A percentile compares a stretch with the other conserved stretches of the same genome.
Evolutionary conservation across 1,140 invertebrate species (phyloP).

Genomic region (Homarus americanus): DNA sequence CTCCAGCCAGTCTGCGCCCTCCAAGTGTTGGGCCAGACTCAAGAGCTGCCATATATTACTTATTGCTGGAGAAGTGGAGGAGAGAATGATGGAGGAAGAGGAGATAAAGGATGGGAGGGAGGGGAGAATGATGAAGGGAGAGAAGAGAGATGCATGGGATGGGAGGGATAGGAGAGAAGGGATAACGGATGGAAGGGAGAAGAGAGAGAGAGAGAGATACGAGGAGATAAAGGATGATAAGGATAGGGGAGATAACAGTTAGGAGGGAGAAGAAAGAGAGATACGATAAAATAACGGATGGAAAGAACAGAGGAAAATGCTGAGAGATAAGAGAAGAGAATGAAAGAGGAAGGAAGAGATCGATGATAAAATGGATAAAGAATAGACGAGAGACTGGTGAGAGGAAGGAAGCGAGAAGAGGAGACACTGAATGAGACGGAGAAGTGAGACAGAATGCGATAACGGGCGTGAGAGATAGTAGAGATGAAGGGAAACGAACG

Average conservation of each 20-base stretch:
- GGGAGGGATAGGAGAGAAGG: background rate
- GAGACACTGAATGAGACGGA: background rate
- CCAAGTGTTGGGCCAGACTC: conserved; percentile 22
- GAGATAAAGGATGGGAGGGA: background rate
- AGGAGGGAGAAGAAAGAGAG: too few relatives aligned
- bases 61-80: conserved; percentile 54
- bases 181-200: background rate
- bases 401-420: too few relatives aligned
- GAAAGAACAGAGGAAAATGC: background rate
- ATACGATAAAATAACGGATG: too few relatives aligned
- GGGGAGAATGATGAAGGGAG: conserved; percentile 5
- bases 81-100: background rate
- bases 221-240: background rate
- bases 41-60: conserved; percentile 58
- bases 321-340: background rate
- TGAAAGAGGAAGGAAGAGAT: too few relatives aligned
- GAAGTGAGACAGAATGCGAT: background rate
- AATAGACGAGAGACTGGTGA: too few relatives aligned
- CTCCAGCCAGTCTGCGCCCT: conserved; percentile 11
- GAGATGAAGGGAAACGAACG: too few relatives aligned
- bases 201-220: background rate
- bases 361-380: too few relatives aligned
- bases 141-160: background rate
- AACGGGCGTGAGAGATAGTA: too few relatives aligned
- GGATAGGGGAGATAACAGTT: too few relatives aligned